Evolutionary conservation across 1,140 invertebrate species (phyloP).

Genomic region (Zaprionus kolodkinae): DNA sequence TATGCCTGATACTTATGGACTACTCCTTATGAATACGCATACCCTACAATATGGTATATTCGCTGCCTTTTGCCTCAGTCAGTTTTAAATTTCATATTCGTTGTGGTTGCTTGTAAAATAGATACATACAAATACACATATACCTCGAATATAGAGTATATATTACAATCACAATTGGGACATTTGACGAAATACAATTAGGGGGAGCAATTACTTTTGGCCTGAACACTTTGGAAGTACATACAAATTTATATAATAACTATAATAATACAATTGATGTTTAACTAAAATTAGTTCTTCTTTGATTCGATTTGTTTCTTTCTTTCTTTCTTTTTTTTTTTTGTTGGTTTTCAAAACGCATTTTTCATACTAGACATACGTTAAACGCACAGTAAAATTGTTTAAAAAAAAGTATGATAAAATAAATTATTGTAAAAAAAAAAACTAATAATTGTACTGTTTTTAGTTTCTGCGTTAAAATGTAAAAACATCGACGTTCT

Average conservation of each 20-base stretch:
- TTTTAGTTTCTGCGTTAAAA: conserved; percentile 68
- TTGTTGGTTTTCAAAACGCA: conserved; percentile 38
- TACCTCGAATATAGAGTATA: conserved; percentile 38
- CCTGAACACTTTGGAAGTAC: conserved; percentile 79
- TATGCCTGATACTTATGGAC: conserved; percentile 39
- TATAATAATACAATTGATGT: conserved; percentile 69
- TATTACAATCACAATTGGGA: conserved; percentile 47
- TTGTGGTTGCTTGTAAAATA: conserved; percentile 41
- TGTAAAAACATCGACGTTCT: neutral
- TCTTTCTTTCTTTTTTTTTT: conserved; percentile 28
- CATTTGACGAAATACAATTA: conserved; percentile 38
- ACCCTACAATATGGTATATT: conserved; percentile 47
- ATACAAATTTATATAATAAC: conserved; percentile 34
- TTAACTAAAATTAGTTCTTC: conserved; percentile 24
- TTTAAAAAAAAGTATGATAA: conserved; percentile 39
- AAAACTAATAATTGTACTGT: conserved; percentile 68
- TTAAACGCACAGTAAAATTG: conserved; percentile 48
- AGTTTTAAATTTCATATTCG: conserved; percentile 69
- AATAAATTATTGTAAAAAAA: conserved; percentile 39
- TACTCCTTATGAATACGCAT: conserved; percentile 35
- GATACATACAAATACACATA: conserved; percentile 21
- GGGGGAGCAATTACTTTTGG: conserved; percentile 67
- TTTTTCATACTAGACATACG: conserved; percentile 37
- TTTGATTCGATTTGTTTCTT: conserved; percentile 14
- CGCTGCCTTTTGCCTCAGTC: conserved; percentile 73